phyloP scores from a whole-genome alignment of 1,140 invertebrate species.

The Drosophila yakuba region DNA sequence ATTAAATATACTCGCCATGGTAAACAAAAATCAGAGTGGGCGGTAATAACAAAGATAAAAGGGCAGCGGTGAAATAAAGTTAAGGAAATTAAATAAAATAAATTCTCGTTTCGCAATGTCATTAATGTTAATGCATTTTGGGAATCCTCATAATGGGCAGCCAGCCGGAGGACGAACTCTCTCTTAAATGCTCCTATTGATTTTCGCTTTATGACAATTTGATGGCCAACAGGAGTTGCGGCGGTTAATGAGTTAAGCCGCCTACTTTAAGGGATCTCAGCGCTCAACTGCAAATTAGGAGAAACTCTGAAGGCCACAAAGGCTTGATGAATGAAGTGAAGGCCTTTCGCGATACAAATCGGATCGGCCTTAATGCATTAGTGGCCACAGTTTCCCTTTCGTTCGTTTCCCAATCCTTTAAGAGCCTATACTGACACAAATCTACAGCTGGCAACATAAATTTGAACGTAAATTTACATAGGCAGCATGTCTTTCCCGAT shows the following conservation, averaged over 20 bases:
- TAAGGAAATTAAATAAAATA: slow-evolving; percentile 78
- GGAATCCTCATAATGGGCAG: slow-evolving; percentile 31
- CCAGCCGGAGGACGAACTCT: slow-evolving; percentile 30
- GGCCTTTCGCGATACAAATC: not conserved
- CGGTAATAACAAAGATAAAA: slow-evolving; percentile 44
- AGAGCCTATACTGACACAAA: not conserved
- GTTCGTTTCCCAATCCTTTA: slow-evolving; percentile 1
- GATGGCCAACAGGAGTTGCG: slow-evolving; percentile 46
- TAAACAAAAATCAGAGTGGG: slow-evolving; percentile 40
- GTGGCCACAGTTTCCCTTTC: not conserved
- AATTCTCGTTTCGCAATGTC: slow-evolving; percentile 72
- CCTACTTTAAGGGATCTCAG: slow-evolving; percentile 17
- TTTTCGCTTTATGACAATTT: slow-evolving; percentile 69
- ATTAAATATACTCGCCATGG: slow-evolving; percentile 65
- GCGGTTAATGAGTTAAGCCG: slow-evolving; percentile 42
- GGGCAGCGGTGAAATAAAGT: slow-evolving; percentile 49
- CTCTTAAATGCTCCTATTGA: slow-evolving; percentile 62
- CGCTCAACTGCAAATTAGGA: slow-evolving; percentile 13
- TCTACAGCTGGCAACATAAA: slow-evolving; percentile 10
- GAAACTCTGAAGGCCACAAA: not conserved
- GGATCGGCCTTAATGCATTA: slow-evolving; percentile 21
- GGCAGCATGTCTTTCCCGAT: too few relatives aligned
- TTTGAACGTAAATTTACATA: not conserved
- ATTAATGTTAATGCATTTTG: slow-evolving; percentile 74
- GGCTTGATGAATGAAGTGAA: not conserved